Percentiles rank a stretch among this genome's conserved stretches.
Evolutionary conservation across 2,113 vertebrate species (phyloP).

Genomic region (Malurus melanocephalus): DNA sequence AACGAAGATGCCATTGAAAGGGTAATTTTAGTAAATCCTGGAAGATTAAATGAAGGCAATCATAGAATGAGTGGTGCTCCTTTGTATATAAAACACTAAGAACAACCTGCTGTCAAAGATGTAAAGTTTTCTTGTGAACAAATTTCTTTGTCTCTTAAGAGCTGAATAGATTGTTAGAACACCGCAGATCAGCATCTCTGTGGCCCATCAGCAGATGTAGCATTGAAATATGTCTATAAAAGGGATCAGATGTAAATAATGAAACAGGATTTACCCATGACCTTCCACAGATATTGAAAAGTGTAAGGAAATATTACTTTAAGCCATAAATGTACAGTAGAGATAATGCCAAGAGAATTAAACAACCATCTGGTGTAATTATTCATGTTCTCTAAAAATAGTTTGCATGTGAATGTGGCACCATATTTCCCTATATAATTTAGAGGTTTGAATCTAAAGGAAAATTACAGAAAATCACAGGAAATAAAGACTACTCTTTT

Average conservation of each 20-base stretch:
- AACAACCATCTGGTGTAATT: constrained; percentile 76
- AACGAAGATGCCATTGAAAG: constrained; percentile 2
- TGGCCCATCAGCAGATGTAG: constrained; percentile 28
- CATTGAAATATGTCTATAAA: constrained; percentile 34
- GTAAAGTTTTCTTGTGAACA: constrained; percentile 1
- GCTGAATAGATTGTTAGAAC: constrained; percentile 24
- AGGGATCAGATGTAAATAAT: constrained; percentile 45
- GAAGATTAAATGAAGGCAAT: constrained; percentile 42
- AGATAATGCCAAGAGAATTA: constrained; percentile 73
- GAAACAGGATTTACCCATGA: constrained; percentile 15
- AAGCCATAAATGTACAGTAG: constrained; percentile 70
- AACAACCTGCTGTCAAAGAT: constrained; percentile 37
- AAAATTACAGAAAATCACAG: constrained; percentile 48
- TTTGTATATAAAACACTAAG: constrained; percentile 53
- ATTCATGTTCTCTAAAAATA: constrained; percentile 76
- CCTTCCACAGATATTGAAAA: constrained; percentile 48
- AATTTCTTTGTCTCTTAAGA: not conserved
- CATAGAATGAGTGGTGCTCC: constrained; percentile 3
- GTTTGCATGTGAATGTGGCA: constrained; percentile 59
- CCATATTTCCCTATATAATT: constrained; percentile 58
- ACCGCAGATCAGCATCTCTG: constrained; percentile 38
- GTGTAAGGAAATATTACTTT: constrained; percentile 64
- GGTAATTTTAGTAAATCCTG: constrained; percentile 38
- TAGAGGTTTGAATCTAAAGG: constrained; percentile 45
- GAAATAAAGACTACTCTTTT: not conserved